Base-by-base conservation (phyloP, 2,113 vertebrate species). In the Phrynosoma blainvillii region DNA sequence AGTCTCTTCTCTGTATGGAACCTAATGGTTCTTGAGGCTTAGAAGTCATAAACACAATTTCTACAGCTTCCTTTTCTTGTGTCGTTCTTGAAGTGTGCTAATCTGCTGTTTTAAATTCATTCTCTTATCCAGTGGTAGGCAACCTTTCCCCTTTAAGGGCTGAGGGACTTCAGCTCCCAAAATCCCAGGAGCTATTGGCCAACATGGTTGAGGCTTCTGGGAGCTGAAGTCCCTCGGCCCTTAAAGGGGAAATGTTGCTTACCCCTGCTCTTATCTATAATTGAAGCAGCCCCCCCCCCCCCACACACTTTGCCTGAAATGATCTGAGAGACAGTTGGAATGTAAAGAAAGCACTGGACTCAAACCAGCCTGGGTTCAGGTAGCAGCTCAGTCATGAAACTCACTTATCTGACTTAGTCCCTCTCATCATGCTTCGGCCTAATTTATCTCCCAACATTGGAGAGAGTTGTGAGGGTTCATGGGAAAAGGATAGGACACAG, bases 21-120 rank as follows among this genome's bases (percentile, higher is more conserved):
- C 93, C 93, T 92, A 95, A 93, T 93, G 90, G 92, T 89, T 90
- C 89, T 89, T 93, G 87, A 90, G 54, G 59, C 91, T 90, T 91
- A 89, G 86, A 92, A 93, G 89, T 91, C 87, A 85, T 87, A 78
- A 47, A 7, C 47, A 47, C 86, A 88, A 91, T 89, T 95, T 93
- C 56, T 21, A 87, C 82, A 95, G 91, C 88, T 95, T 85, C 20
- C 0, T 91, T 93, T 91, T 93, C 82, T 84, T 89, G 62, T 47
- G 84, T 0, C 0, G 52, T 92, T 93, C 76, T 88, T 16, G 2
- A 16, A 59, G 25, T n/a, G 66, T 25, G 27, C 10, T 25, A 56
- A 36, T 18, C 47, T 56, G 30, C 23, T 62, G 23, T 42, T 75
- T 40, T n/a, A 59, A 84, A 62, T 27, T 40, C 40, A 77, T 4